phyloP scores from a whole-genome alignment of 2,113 vertebrate species.

The Aviceda subcristata region DNA sequence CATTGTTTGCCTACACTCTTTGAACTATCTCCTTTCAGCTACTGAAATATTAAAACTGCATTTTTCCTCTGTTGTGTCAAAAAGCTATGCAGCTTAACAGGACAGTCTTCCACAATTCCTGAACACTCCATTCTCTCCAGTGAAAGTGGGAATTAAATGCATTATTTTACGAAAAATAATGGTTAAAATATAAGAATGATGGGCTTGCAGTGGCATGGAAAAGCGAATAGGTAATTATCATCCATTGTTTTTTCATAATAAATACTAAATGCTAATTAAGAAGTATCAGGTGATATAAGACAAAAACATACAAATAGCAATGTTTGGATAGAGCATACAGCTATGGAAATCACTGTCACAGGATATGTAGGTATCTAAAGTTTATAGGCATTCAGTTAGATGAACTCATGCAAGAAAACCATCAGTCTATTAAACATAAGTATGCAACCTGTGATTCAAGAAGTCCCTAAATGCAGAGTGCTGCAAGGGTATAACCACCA shows the following conservation, averaged over 20 bases:
- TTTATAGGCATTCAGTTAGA: background rate
- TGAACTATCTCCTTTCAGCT: slow-evolving; percentile 22
- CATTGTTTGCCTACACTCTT: slow-evolving; percentile 25
- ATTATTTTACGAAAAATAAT: background rate
- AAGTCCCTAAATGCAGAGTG: background rate
- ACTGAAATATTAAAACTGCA: slow-evolving; percentile 22
- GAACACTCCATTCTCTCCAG: background rate
- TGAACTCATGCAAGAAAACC: background rate
- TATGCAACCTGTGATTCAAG: background rate
- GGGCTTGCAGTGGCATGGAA: background rate
- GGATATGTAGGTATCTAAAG: background rate
- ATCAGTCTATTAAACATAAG: background rate
- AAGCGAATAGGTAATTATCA: background rate
- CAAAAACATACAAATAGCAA: background rate
- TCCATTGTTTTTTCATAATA: background rate
- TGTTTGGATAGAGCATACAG: background rate
- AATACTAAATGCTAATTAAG: background rate
- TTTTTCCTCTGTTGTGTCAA: slow-evolving; percentile 8
- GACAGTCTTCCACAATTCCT: background rate
- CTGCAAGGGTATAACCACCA: background rate
- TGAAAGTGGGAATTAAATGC: background rate
- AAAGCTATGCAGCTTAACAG: background rate
- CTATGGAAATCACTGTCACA: background rate
- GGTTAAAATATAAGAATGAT: background rate
- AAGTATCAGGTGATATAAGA: background rate